Conservation (phyloP, 2,113 vertebrate genomes). For the Dasyurus viverrinus region DNA sequence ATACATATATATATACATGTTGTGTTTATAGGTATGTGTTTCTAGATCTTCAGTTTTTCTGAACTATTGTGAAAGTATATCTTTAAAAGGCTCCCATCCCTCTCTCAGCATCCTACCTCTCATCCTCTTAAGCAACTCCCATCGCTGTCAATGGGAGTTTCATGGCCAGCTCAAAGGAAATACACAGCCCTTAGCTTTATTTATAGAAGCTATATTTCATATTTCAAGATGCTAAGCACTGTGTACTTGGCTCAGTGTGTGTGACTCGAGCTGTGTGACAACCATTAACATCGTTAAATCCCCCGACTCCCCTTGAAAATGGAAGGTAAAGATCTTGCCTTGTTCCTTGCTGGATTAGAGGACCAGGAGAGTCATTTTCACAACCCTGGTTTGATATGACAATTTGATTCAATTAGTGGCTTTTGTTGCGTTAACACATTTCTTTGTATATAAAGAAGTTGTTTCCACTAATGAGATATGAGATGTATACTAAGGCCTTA, state of each 20-base stretch:
- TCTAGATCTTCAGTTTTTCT: not conserved
- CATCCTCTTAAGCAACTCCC: not conserved
- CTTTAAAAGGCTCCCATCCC: not conserved
- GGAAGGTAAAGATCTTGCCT: not conserved
- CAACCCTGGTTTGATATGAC: not conserved
- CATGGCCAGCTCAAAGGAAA: not conserved
- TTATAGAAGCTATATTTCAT: not conserved
- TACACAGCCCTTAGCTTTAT: constrained; percentile 7
- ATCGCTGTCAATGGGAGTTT: not conserved
- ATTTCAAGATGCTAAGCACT: not conserved
- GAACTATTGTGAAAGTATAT: not conserved
- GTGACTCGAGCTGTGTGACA: not conserved
- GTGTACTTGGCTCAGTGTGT: not conserved
- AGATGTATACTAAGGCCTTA: not conserved
- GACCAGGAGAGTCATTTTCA: not conserved
- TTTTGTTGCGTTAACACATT: constrained; percentile 14
- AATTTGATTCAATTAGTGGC: constrained; percentile 39
- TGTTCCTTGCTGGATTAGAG: constrained; percentile 19
- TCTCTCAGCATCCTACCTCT: not conserved
- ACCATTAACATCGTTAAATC: constrained; percentile 3
- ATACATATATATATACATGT: not conserved
- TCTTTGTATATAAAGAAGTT: constrained; percentile 5
- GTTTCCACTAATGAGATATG: constrained; percentile 21
- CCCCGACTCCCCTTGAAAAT: not conserved
- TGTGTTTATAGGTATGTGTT: not conserved